Percentiles rank a stretch among this genome's conserved stretches.
phyloP scores from a whole-genome alignment of 2,888 invertebrate species.

The Eupithecia insigniata region DNA sequence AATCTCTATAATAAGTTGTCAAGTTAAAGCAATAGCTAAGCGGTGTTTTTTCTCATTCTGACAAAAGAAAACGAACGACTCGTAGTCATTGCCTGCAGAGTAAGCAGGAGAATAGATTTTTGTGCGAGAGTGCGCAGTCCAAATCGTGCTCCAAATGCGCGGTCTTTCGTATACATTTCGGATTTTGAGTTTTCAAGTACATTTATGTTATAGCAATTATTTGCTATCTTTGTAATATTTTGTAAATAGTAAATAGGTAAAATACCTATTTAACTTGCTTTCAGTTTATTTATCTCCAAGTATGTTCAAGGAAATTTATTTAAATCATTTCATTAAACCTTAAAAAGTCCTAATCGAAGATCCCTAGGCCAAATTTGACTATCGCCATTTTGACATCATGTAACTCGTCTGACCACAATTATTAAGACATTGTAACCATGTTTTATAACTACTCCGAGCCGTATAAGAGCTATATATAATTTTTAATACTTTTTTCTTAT shows the following conservation, averaged over 20 bases:
- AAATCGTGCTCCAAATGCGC: background rate
- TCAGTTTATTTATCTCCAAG: background rate
- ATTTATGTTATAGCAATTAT: background rate
- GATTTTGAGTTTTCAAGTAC: background rate
- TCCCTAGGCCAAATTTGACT: conserved; percentile 1
- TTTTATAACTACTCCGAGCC: background rate
- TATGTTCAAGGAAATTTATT: background rate
- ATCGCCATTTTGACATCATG: conserved; percentile 4
- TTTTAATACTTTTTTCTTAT: conserved; percentile 13
- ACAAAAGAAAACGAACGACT: background rate
- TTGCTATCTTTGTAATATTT: conserved; percentile 1
- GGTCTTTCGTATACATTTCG: background rate
- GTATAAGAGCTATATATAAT: conserved; percentile 4
- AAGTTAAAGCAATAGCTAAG: background rate
- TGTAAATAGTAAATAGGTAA: conserved; percentile 4
- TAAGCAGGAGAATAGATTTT: background rate
- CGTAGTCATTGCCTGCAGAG: background rate
- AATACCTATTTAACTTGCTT: background rate
- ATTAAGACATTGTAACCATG: background rate
- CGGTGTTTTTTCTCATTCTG: background rate
- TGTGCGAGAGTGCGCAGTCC: background rate
- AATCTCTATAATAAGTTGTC: background rate
- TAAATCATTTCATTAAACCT: background rate
- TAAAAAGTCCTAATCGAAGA: background rate
- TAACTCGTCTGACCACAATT: background rate